Conservation (phyloP, 2,888 invertebrate genomes). For the Cephus nigrinus region DNA sequence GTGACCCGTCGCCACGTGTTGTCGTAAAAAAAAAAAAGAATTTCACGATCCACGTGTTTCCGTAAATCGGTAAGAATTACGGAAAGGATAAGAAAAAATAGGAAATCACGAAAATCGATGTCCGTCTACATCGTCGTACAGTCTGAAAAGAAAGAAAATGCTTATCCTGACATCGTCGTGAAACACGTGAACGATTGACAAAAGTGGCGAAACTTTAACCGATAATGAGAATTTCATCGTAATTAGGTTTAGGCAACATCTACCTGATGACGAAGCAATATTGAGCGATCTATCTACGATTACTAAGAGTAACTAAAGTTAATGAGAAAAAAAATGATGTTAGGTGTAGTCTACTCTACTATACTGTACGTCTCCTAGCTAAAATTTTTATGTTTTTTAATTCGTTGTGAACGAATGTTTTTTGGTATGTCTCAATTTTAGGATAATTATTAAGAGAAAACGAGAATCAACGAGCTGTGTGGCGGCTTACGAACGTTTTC, state of each 20-base stretch:
- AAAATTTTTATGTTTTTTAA: conserved; percentile 54
- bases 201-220: conserved; percentile 6
- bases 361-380: conserved; percentile 55
- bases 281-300: conserved; percentile 49
- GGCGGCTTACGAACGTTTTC: conserved; percentile 34
- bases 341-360: conserved; percentile 54
- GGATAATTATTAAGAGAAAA: conserved; percentile 38
- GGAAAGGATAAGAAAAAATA: neutral
- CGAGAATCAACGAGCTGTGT: conserved; percentile 48
- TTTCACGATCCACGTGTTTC: neutral
- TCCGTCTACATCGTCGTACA: conserved; percentile 5
- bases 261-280: conserved; percentile 63
- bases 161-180: conserved; percentile 4
- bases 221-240: conserved; percentile 22
- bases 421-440: conserved; percentile 47
- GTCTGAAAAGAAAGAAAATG: conserved; percentile 1
- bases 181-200: conserved; percentile 2
- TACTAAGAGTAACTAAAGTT: conserved; percentile 30
- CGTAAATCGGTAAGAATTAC: neutral
- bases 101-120: neutral
- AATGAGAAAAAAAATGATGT: conserved; percentile 37
- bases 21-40: neutral
- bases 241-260: conserved; percentile 55
- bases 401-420: conserved; percentile 57
- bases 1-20: neutral